A percentile compares a stretch with the other conserved stretches of the same genome.
phyloP scores from a whole-genome alignment of 2,888 invertebrate species.

The Xylocampa areola region DNA sequence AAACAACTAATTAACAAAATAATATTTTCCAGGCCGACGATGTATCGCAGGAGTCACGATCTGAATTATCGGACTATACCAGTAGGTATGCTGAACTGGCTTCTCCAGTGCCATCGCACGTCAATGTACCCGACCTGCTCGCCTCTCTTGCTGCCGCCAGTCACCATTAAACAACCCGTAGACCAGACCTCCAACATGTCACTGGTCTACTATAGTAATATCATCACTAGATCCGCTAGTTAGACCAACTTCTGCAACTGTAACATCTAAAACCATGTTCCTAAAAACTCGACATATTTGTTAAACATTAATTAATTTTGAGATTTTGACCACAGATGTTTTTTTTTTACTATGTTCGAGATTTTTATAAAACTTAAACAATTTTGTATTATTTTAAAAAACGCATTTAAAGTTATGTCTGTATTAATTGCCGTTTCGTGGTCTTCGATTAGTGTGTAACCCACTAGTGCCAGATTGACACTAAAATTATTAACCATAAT shows the following conservation, averaged over 20 bases:
- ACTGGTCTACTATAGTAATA: conserved; percentile 3
- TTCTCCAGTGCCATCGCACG: conserved; percentile 69
- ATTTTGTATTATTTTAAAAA: neutral
- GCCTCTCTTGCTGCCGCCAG: conserved; percentile 64
- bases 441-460: conserved; percentile 33
- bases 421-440: neutral
- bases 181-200: conserved; percentile 7
- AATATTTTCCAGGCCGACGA: conserved; percentile 53
- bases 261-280: conserved; percentile 13
- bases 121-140: conserved; percentile 71
- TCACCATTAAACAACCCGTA: neutral
- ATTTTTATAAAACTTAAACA: neutral
- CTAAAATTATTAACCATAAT: conserved; percentile 33
- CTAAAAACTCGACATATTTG: neutral
- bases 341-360: neutral
- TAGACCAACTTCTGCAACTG: neutral
- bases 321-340: conserved; percentile 7
- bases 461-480: conserved; percentile 60
- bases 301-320: neutral
- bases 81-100: conserved; percentile 77
- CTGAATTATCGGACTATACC: conserved; percentile 65
- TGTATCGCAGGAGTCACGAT: conserved; percentile 19
- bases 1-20: too few species aligned
- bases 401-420: conserved; percentile 4
- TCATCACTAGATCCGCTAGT: neutral